Evolutionary conservation across 2,888 invertebrate species (phyloP), one percentile per base, ranked within the genome.

Genomic region (Heliconius ethilla): DNA sequence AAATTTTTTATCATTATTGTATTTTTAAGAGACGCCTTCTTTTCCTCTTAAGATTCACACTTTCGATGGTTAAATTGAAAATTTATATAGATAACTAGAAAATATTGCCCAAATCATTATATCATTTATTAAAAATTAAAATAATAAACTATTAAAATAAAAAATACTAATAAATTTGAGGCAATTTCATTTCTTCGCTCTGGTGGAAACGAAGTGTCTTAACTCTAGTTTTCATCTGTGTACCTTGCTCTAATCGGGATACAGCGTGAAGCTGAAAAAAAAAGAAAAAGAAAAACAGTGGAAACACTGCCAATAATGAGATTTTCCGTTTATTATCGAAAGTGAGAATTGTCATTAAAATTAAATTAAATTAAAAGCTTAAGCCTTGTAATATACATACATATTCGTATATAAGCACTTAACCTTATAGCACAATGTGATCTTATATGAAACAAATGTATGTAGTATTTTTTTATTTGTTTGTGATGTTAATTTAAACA

Each of bases 1-100:
- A 83, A 83, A 85, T 77, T 80, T 82, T 80, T 77, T 81, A 79
- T 83, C 79, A 79, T 79, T 83, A 74, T 33, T 11, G 22, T 63
- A 74, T 40, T 18, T 27, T 15, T 72, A 72, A 59, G 72, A 72
- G 25, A 72, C 15, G 33, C n/a, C 72, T 59, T 72, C 72, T 33
- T 55, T 70, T 55, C 6, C n/a, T 25, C 37, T 40, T 40, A 15
- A n/a, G 25, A 51, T 72, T 72, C 59, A 15, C 59, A 37, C 72
- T 72, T 72, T 59, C 59, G 59, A 72, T 29, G 15, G n/a, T 59
- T 33, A 72, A 59, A 11, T n/a, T 10, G 27, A 3, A 72, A 59
- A n/a, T n/a, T 55, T n/a, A 59, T 55, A 70, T 15, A 33, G 7
- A 33, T 7, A 33, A 27, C 22, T 29, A 51, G 33, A 9, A 51